These are phyloP conservation scores for Phycodurus eques DNA, from an alignment of 2,113 vertebrate species.

Conservation along the genomic window DNA sequence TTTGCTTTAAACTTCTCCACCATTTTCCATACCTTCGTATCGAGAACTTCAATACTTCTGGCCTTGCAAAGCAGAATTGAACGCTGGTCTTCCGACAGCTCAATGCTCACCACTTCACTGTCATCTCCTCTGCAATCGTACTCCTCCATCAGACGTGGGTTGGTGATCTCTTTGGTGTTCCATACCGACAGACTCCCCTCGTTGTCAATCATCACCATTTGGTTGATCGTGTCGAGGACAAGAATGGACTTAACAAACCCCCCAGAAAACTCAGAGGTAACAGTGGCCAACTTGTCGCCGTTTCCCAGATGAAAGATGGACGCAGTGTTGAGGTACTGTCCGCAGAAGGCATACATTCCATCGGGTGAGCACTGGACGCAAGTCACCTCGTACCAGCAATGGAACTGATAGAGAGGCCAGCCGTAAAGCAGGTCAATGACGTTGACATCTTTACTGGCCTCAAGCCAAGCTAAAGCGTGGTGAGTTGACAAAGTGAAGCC, in stretches of 20 bases:
- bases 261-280: constrained; percentile 94
- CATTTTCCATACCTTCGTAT: constrained; percentile 93
- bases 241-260: constrained; percentile 97
- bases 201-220: constrained; percentile 97
- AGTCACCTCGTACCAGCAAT: constrained; percentile 98
- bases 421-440: constrained; percentile 94
- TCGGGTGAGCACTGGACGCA: constrained; percentile 96
- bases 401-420: constrained; percentile 97
- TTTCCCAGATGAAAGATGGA: constrained; percentile 94
- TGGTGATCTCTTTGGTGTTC: constrained; percentile 92
- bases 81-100: constrained; percentile 95
- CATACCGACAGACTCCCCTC: constrained; percentile 96
- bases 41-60: constrained; percentile 90
- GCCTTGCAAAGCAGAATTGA: constrained; percentile 96
- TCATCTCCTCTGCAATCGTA: constrained; percentile 94
- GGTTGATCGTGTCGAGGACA: constrained; percentile 86
- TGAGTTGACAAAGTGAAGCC: constrained; percentile 91
- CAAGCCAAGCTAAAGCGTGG: constrained; percentile 96
- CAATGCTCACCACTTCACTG: constrained; percentile 90
- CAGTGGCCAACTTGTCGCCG: constrained; percentile 90
- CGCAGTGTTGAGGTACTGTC: constrained; percentile 92
- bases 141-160: constrained; percentile 91
- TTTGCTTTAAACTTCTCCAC: constrained; percentile 96
- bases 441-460: constrained; percentile 95
- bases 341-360: constrained; percentile 92